phyloP scores from a whole-genome alignment of 2,888 invertebrate species.

The Chromoteleia sp. region DNA sequence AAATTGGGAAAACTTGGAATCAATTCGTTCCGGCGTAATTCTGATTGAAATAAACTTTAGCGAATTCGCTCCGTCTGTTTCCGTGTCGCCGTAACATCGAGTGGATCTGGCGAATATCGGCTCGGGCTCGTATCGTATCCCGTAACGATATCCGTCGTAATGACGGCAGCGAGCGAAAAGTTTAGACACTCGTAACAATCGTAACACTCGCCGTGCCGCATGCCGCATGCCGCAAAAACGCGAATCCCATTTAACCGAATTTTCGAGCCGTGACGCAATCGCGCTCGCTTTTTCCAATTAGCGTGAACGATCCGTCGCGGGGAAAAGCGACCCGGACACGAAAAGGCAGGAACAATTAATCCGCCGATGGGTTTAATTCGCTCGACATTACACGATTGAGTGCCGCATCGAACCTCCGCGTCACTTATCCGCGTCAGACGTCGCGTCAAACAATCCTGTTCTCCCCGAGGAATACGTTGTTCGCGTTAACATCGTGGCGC shows the following conservation, averaged over 20 bases:
- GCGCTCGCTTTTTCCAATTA: slow-evolving; percentile 78
- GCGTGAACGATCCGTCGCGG: slow-evolving; percentile 77
- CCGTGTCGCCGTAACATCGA: slow-evolving; percentile 48
- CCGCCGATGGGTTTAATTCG: slow-evolving; percentile 81
- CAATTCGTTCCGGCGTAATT: slow-evolving; percentile 64
- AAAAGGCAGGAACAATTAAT: slow-evolving; percentile 79
- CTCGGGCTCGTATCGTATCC: slow-evolving; percentile 46
- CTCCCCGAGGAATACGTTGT: slow-evolving; percentile 51
- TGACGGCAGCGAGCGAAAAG: slow-evolving; percentile 33
- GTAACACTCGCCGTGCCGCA: no score
- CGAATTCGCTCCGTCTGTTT: slow-evolving; percentile 55
- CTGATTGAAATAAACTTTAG: slow-evolving; percentile 65
- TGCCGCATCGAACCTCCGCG: slow-evolving; percentile 55
- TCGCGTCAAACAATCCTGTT: slow-evolving; percentile 53
- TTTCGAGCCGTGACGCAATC: slow-evolving; percentile 44
- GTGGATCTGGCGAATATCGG: slow-evolving; percentile 38
- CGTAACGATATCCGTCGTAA: slow-evolving; percentile 44
- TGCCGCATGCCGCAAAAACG: slow-evolving; percentile 31
- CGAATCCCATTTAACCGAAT: slow-evolving; percentile 48
- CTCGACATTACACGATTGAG: slow-evolving; percentile 81
- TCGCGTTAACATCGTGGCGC: slow-evolving; percentile 23
- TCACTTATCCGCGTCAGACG: slow-evolving; percentile 58
- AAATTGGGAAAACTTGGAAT: slow-evolving; percentile 61
- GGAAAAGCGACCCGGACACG: slow-evolving; percentile 69
- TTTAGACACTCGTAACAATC: slow-evolving; percentile 15